These are phyloP conservation scores for Heliconius sara DNA, from an alignment of 2,888 invertebrate genomes.

Conservation along the genomic window DNA sequence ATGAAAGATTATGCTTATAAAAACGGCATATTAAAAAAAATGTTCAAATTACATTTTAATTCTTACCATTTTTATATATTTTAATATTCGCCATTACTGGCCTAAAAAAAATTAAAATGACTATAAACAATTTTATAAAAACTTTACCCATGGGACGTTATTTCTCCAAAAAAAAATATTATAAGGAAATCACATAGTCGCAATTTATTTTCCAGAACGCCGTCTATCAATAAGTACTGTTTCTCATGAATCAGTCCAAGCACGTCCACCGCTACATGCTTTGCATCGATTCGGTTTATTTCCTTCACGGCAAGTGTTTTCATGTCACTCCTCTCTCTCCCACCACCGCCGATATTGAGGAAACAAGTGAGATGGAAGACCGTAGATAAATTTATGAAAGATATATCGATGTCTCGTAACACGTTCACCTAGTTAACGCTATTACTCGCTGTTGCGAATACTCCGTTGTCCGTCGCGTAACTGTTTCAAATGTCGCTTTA, in stretches of 20 bases:
- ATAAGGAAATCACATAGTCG: background rate
- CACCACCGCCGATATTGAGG: conserved; percentile 1
- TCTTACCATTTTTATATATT: too few relatives aligned
- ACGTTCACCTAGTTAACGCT: conserved; percentile 54
- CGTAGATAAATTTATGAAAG: conserved; percentile 43
- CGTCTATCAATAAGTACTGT: conserved; percentile 39
- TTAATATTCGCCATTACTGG: too few relatives aligned
- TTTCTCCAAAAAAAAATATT: background rate
- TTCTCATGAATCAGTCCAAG: conserved; percentile 42
- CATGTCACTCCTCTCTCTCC: conserved; percentile 35
- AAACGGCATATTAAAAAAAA: too few relatives aligned
- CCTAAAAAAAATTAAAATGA: too few relatives aligned
- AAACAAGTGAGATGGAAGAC: conserved; percentile 29
- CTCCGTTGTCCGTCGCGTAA: conserved; percentile 49
- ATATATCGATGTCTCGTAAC: conserved; percentile 51
- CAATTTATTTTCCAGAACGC: conserved; percentile 20
- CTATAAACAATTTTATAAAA: too few relatives aligned
- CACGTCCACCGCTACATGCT: conserved; percentile 45
- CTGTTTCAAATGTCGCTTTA: conserved; percentile 39
- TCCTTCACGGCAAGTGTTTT: conserved; percentile 40
- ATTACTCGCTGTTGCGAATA: conserved; percentile 45
- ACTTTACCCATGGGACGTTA: too few relatives aligned
- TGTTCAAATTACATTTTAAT: too few relatives aligned
- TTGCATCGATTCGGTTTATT: conserved; percentile 46
- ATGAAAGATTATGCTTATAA: too few relatives aligned